Base-by-base conservation (phyloP, 2,888 invertebrate species). In the Xylota segnis region DNA sequence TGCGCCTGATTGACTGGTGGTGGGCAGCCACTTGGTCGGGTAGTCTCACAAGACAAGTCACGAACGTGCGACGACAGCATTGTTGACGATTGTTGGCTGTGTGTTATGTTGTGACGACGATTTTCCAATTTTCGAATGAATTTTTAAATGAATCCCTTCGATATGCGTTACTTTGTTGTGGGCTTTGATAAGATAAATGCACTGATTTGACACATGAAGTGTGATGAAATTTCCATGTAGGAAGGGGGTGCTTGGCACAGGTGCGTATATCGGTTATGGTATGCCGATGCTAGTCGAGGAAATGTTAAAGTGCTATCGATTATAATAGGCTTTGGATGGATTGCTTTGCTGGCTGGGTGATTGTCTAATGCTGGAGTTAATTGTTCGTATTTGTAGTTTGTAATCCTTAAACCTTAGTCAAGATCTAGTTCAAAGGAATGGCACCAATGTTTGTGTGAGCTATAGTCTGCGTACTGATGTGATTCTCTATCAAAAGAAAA, bases 71-170 rank as follows among this genome's bases (percentile, higher is more conserved):
- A 86, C 54, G 45, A 34, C 63, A 40, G 37, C 47, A 61, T 59
- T 59, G 58, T 37, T 59, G 47, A 34, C 40, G 52, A 50, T 74
- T 34, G n/a, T 7, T 40, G 56, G 6, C 7, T 43, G 29, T 27
- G 23, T n/a, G 29, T 45, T 27, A 65, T 63, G 29, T 68, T 50
- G 63, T 58, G 75, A 66, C 56, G 70, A 75, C 75, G 45, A 79
- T 79, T 72, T 70, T 74, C 65, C 63, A 82, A 84, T 87, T 87
- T 84, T 74, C 87, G 52, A 84, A 70, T 88, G 58, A 84, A 88
- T 83, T 87, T 79, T 87, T 87, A 71, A 82, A 61, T 75, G 29
- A 58, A 77, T 83, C 45, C 68, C 72, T 71, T 77, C 86, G 14
- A 65, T 37, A 40, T 16, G 40, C 71, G 34, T 71, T 50, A 23